Conservation (phyloP, 1,140 invertebrate species). For the Dendroctonus ponderosae region DNA sequence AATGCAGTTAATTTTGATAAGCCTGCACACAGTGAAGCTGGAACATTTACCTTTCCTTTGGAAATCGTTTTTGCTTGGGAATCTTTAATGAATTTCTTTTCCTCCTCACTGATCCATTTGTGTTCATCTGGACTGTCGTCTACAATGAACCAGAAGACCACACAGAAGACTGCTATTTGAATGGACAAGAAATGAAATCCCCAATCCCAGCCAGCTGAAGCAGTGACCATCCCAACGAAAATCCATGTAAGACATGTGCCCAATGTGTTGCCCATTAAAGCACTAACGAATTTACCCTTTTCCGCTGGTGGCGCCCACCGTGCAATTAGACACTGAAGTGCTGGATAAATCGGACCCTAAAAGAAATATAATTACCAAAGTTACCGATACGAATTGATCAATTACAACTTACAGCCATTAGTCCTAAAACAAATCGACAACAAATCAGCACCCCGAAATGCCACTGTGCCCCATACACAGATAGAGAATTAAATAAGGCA, state of each 20-base stretch:
- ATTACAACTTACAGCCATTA: slow-evolving; percentile 58
- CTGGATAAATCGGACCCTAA: slow-evolving; percentile 71
- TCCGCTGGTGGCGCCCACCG: slow-evolving; percentile 74
- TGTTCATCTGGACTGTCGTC: slow-evolving; percentile 72
- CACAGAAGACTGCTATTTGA: slow-evolving; percentile 56
- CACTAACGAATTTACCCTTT: slow-evolving; percentile 73
- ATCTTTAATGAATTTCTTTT: slow-evolving; percentile 73
- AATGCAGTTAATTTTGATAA: slow-evolving; percentile 1
- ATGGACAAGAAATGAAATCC: slow-evolving; percentile 72
- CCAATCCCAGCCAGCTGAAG: slow-evolving; percentile 67
- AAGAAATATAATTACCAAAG: neutral
- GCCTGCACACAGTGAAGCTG: neutral
- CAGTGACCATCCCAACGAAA: slow-evolving; percentile 64
- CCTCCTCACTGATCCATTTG: slow-evolving; percentile 70
- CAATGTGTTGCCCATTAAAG: slow-evolving; percentile 72
- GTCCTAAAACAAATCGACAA: slow-evolving; percentile 64
- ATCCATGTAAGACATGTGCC: slow-evolving; percentile 78
- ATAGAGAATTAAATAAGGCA: slow-evolving; percentile 68
- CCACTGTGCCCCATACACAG: slow-evolving; percentile 61
- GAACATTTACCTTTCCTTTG: slow-evolving; percentile 47
- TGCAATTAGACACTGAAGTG: slow-evolving; percentile 68
- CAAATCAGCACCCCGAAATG: slow-evolving; percentile 62
- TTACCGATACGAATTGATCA: neutral
- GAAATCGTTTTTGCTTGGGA: slow-evolving; percentile 55
- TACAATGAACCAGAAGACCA: slow-evolving; percentile 53